These are phyloP conservation scores for Amphipyra tragopoginis DNA, from an alignment of 2,888 invertebrate species.

Conservation along the genomic window DNA sequence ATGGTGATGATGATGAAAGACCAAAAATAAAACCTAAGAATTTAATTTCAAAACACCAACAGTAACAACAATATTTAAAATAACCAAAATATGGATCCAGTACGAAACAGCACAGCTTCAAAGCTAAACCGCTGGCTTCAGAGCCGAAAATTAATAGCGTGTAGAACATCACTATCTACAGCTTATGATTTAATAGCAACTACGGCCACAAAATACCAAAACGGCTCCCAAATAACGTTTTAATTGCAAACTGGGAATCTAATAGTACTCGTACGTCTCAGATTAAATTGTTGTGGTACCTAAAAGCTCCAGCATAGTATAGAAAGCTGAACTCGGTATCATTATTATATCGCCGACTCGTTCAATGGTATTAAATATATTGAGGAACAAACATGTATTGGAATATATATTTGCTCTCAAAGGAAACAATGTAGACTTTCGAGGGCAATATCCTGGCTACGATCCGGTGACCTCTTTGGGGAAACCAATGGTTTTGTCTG, in stretches of 20 bases:
- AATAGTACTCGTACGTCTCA: slow-evolving; percentile 34
- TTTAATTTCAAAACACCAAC: too few relatives aligned
- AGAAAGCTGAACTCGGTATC: not conserved
- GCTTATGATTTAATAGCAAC: slow-evolving; percentile 55
- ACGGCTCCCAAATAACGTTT: slow-evolving; percentile 48
- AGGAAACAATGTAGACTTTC: too few relatives aligned
- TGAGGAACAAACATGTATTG: not conserved
- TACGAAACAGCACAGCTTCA: slow-evolving; percentile 1
- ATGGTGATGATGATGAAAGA: too few relatives aligned
- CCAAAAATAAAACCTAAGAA: too few relatives aligned
- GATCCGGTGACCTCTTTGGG: too few relatives aligned
- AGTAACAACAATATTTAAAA: too few relatives aligned
- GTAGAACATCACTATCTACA: slow-evolving; percentile 42
- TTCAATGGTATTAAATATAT: slow-evolving; percentile 1
- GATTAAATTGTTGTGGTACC: slow-evolving; percentile 49
- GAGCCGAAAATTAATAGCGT: slow-evolving; percentile 45
- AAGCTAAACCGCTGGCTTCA: slow-evolving; percentile 33
- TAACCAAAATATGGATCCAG: too few relatives aligned
- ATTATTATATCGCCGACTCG: not conserved
- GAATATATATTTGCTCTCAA: too few relatives aligned
- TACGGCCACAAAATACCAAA: slow-evolving; percentile 54
- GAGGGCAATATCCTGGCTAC: too few relatives aligned
- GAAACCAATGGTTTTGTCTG: too few relatives aligned
- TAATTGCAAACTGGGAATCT: slow-evolving; percentile 56
- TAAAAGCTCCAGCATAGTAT: slow-evolving; percentile 7